Evolutionary conservation across 2,113 vertebrate genomes (phyloP), one percentile per base, ranked within the genome.

Genomic region (Oreotrochilus melanogaster): DNA sequence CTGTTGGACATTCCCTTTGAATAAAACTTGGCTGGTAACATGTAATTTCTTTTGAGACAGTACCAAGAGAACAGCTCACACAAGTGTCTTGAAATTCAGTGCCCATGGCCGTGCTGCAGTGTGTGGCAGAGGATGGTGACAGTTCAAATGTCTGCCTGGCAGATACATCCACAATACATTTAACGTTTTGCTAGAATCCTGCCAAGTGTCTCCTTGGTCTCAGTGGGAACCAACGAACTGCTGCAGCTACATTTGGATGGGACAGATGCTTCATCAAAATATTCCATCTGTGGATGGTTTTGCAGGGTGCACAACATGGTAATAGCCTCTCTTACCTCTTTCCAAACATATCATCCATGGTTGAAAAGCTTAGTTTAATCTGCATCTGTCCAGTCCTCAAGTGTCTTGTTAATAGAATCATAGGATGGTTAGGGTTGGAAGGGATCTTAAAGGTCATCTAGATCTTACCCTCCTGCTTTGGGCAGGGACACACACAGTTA

Each of bases 201-300:
- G 94, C 90, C 96, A 96, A 96, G 76, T 45, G 78, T 90, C 83
- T 94, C 79, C 95, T 75, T 92, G 75, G 67, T 94, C 93, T 93
- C 90, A 90, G 82, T 66, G 35, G 93, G 92, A 95, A 83, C 43
- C 37, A 92, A 93, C 71, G 48, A 95, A 95, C 64, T 92, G 90
- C 82, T 92, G 90, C 35, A 43, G 88, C 24, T 95, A 66, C 89
- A 73, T 88, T 96, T 89, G 85, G 78, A 90, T 67, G 42, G 88
- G 88, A 82, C 93, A 97, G 92, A 56, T 93, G 93, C 86, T 81
- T 80, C 89, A 90, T 92, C 85, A 96, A 93, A 95, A 86, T 84
- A 96, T 74, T 83, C 92, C 92, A 96, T 93, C 92, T 96, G 96
- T 92, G 74, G 75, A 80, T 24, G 71, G 64, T 89, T 95, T 60